These are phyloP conservation scores for Danio kyathit DNA, from an alignment of 2,797 vertebrate species.

Conservation along the genomic window DNA sequence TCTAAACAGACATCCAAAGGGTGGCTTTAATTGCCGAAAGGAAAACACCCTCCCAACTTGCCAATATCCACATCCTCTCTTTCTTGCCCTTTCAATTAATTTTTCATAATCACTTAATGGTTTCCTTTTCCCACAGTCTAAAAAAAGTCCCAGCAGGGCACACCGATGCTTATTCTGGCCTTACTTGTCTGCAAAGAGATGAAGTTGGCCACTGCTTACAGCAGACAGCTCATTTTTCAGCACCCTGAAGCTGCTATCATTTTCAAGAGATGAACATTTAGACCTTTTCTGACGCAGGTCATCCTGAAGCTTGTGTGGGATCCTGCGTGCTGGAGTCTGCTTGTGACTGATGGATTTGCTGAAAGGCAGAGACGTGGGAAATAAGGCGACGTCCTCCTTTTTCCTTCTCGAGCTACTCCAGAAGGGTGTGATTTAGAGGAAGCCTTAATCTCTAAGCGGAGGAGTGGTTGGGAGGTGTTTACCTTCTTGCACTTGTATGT, in stretches of 20 bases:
- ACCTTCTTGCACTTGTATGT: conserved; percentile 14
- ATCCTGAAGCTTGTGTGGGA: conserved; percentile 30
- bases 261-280: conserved; percentile 33
- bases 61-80: conserved; percentile 69
- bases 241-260: not conserved
- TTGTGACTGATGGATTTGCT: conserved; percentile 46
- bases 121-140: conserved; percentile 69
- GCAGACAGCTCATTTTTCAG: conserved; percentile 20
- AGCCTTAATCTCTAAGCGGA: conserved; percentile 29
- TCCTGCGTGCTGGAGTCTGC: conserved; percentile 18
- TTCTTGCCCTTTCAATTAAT: conserved; percentile 67
- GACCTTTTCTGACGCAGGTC: conserved; percentile 14
- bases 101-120: conserved; percentile 70
- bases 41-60: conserved; percentile 59
- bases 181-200: not conserved
- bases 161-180: conserved; percentile 46
- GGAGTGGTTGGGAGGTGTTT: conserved; percentile 5
- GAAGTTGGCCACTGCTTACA: conserved; percentile 1
- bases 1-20: conserved; percentile 60
- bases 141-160: conserved; percentile 51
- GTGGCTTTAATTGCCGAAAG: conserved; percentile 48
- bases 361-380: conserved; percentile 45
- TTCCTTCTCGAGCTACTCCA: conserved; percentile 13
- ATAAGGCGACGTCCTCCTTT: conserved; percentile 15
- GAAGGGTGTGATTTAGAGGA: conserved; percentile 12